Conservation (phyloP, 2,113 vertebrate genomes). For the Agapornis roseicollis region DNA sequence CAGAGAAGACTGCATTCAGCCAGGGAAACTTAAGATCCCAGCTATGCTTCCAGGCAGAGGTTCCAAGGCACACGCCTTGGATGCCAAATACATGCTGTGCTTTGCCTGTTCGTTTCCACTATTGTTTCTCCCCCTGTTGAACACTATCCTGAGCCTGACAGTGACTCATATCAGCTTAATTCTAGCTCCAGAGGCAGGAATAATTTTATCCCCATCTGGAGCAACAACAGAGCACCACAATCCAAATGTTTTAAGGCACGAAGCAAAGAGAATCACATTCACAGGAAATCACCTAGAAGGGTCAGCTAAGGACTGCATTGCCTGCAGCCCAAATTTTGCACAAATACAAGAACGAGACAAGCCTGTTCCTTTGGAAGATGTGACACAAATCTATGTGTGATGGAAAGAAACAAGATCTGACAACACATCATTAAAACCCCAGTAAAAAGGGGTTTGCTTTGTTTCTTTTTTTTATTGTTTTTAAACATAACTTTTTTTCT, state of each 20-base stretch:
- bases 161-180: conserved; percentile 31
- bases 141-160: not conserved
- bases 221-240: not conserved
- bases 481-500: conserved; percentile 10
- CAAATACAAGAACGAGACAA: not conserved
- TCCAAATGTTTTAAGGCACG: not conserved
- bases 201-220: conserved; percentile 28
- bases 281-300: conserved; percentile 27
- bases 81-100: not conserved
- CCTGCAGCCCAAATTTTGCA: not conserved
- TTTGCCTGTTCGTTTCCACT: not conserved
- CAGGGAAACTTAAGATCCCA: not conserved
- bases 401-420: conserved; percentile 36
- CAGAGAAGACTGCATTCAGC: not conserved
- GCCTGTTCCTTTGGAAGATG: not conserved
- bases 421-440: conserved; percentile 29
- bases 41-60: not conserved
- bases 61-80: not conserved
- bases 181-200: not conserved
- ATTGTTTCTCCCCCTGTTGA: not conserved
- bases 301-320: conserved; percentile 30
- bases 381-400: not conserved
- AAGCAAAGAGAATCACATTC: not conserved
- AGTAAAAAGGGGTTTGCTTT: conserved; percentile 13
- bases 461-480: conserved; percentile 53